Conservation (phyloP, 2,888 invertebrate genomes). For the Caprella mutica region DNA sequence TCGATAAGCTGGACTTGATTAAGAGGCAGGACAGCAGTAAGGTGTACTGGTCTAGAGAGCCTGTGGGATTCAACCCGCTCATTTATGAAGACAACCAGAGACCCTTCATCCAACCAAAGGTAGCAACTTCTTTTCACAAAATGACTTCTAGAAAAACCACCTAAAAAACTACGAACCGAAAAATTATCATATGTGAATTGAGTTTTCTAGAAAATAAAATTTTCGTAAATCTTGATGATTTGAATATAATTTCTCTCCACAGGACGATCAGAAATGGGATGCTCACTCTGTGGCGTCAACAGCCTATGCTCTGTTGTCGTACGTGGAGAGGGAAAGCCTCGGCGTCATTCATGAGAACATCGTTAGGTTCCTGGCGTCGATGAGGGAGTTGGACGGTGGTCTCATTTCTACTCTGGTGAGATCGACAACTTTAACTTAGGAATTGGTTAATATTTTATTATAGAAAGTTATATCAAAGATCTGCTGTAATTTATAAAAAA, state of each 20-base stretch:
- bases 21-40: constrained; percentile 37
- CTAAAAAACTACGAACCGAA: too few species aligned
- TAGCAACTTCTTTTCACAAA: too few species aligned
- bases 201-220: too few species aligned
- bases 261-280: constrained; percentile 37
- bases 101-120: constrained; percentile 28
- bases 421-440: too few species aligned
- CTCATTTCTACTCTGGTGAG: constrained; percentile 38
- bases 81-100: constrained; percentile 35
- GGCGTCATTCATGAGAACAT: constrained; percentile 37
- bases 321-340: constrained; percentile 37
- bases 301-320: constrained; percentile 43
- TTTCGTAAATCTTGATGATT: too few species aligned
- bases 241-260: too few species aligned
- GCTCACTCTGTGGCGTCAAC: constrained; percentile 42
- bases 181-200: too few species aligned
- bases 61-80: constrained; percentile 24
- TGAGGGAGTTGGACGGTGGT: constrained; percentile 37
- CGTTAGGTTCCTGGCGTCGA: constrained; percentile 38
- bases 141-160: too few species aligned
- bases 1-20: constrained; percentile 37
- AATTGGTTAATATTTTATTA: too few species aligned
- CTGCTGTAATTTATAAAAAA: too few species aligned
- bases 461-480: too few species aligned
- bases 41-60: constrained; percentile 35